Base-by-base conservation (phyloP, 35 echinoderm and acorn worm genomes). In the Lytechinus pictus region DNA sequence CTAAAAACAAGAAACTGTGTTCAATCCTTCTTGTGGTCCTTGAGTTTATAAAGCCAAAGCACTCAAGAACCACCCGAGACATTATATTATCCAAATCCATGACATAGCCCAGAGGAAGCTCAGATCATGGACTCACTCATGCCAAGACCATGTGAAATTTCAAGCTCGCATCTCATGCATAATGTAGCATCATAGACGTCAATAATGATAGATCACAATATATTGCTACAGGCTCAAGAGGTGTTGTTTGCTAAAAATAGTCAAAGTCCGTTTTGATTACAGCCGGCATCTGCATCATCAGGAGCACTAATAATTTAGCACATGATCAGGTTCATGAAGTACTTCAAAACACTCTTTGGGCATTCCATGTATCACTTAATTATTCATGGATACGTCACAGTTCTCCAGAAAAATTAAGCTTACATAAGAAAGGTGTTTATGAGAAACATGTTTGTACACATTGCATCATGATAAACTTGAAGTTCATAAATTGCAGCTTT, bases 181-280 rank as follows among this genome's bases (percentile, higher is more conserved):
- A 79, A 7, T n/a, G 66, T 24, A 79, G 66, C 66, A 79, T 16
- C 66, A 79, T 24, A 79, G 66, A 16, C 66, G 66, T 79, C 66
- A 79, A 79, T 79, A 16, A 79, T 79, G 66, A 79, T 79, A 79
- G 66, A 79, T 79, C 66, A 79, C 19, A 79, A 19, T 79, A 79
- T 79, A 79, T 79, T 79, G 66, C 66, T 79, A 79, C 66, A 79
- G 66, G 66, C 66, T 24, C 66, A 79, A 79, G 66, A 79, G 66
- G 66, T 27, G 66, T 79, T 79, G 19, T 79, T 79, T 6, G 66
- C 66, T 79, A 79, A 79, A 79, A 79, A 79, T 79, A 79, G 66
- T 19, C 66, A 0, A 4, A 24, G 66, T 79, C 66, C 66, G 19
- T 79, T 79, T 79, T 79, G 66, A 79, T 79, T 79, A 79, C 19